These are phyloP conservation scores for Colistium nudipinnis DNA, from an alignment of 2,113 vertebrate genomes.

Conservation along the genomic window DNA sequence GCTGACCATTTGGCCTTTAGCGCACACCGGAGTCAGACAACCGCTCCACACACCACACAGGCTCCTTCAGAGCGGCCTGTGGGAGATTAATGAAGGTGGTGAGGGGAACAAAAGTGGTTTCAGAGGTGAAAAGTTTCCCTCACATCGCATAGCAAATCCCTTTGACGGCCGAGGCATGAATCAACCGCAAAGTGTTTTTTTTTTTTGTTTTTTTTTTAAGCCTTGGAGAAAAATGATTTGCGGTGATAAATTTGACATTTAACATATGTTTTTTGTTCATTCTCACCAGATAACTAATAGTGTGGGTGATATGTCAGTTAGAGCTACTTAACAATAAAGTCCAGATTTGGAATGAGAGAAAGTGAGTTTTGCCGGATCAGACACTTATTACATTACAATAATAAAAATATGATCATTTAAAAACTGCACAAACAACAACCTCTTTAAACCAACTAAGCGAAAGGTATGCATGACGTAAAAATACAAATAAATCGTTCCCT, in stretches of 20 bases:
- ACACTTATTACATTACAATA: too few relatives aligned
- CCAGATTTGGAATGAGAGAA: too few relatives aligned
- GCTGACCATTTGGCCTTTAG: conserved; percentile 63
- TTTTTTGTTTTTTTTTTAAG: too few relatives aligned
- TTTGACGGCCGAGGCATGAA: conserved; percentile 32
- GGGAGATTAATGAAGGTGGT: conserved; percentile 71
- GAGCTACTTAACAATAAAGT: too few relatives aligned
- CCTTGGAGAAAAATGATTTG: conserved; percentile 8
- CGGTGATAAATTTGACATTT: conserved; percentile 5
- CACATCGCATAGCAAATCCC: conserved; percentile 36
- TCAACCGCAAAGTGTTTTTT: conserved; percentile 41
- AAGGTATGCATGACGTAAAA: background rate
- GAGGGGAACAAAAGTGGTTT: conserved; percentile 63
- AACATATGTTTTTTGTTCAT: too few relatives aligned
- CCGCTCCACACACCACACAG: conserved; percentile 58
- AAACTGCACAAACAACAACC: background rate
- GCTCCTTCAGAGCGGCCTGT: conserved; percentile 46
- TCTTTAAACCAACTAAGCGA: background rate
- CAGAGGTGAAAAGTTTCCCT: conserved; percentile 36
- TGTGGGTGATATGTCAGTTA: background rate
- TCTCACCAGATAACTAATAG: background rate
- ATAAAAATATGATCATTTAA: too few relatives aligned
- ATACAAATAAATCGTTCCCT: too few relatives aligned
- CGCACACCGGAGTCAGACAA: conserved; percentile 45
- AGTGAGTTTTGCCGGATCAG: too few relatives aligned